Conservation (phyloP, 2,888 invertebrate species). For the Onchidella celtica region DNA sequence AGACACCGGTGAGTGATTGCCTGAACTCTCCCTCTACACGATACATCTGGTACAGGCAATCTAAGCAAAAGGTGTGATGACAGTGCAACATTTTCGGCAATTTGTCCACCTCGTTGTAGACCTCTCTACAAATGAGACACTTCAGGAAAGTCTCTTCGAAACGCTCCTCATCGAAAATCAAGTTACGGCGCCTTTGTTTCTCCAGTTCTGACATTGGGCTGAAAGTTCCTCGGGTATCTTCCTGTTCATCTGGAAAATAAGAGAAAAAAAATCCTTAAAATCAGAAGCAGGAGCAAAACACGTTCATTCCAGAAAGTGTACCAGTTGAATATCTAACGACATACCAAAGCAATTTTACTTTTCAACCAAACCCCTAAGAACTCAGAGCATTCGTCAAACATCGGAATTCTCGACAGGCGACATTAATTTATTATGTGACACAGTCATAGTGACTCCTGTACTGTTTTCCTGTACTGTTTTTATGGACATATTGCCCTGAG, state of each 20-base stretch:
- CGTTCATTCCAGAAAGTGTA: no score
- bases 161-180: conserved; percentile 73
- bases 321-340: no score
- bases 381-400: no score
- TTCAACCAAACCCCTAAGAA: no score
- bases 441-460: no score
- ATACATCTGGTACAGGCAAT: conserved; percentile 77
- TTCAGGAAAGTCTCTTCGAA: conserved; percentile 76
- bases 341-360: no score
- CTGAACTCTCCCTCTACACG: conserved; percentile 75
- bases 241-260: conserved; percentile 17
- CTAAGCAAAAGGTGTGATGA: conserved; percentile 79
- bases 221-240: conserved; percentile 34
- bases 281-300: no score
- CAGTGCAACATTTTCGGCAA: conserved; percentile 79
- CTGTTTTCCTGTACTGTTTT: no score
- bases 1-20: conserved; percentile 71
- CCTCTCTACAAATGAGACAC: conserved; percentile 78
- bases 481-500: no score
- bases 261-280: background rate
- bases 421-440: no score
- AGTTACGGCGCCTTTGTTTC: conserved; percentile 59
- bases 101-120: conserved; percentile 77
- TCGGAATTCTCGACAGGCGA: no score
- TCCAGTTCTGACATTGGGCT: conserved; percentile 41